These are phyloP conservation scores for Dolichoris vasculosae DNA, from an alignment of 1,140 invertebrate species.

Conservation along the genomic window DNA sequence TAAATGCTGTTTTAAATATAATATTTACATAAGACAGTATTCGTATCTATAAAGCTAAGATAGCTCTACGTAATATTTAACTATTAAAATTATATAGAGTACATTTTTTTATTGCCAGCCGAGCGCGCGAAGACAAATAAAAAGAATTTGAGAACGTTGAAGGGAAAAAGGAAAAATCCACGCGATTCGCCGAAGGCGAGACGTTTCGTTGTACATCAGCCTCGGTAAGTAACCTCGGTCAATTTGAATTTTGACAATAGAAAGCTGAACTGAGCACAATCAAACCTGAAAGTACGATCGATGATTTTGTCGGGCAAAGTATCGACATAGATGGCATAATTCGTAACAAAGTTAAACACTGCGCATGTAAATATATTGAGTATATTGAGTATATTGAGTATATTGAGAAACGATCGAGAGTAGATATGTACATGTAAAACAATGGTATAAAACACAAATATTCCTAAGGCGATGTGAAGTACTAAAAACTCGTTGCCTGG, in stretches of 20 bases:
- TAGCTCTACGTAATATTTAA: conserved; percentile 3
- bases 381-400: no score
- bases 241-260: conserved; percentile 52
- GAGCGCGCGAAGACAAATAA: background rate
- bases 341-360: conserved; percentile 2
- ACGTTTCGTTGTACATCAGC: background rate
- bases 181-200: no score
- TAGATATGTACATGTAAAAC: background rate
- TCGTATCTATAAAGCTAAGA: conserved; percentile 7
- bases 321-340: background rate
- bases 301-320: conserved; percentile 18
- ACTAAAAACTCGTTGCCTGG: background rate
- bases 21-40: background rate
- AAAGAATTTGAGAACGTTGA: background rate
- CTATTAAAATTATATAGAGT: background rate
- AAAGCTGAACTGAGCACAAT: conserved; percentile 50
- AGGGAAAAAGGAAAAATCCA: background rate
- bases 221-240: conserved; percentile 18
- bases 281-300: conserved; percentile 52
- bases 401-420: conserved; percentile 3
- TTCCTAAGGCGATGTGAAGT: background rate
- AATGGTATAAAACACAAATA: conserved; percentile 1
- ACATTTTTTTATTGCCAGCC: conserved; percentile 34
- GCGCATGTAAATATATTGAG: conserved; percentile 33
- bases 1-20: conserved; percentile 42